These are phyloP conservation scores for Formica aserva DNA, from an alignment of 2,888 invertebrate genomes.

Conservation along the genomic window DNA sequence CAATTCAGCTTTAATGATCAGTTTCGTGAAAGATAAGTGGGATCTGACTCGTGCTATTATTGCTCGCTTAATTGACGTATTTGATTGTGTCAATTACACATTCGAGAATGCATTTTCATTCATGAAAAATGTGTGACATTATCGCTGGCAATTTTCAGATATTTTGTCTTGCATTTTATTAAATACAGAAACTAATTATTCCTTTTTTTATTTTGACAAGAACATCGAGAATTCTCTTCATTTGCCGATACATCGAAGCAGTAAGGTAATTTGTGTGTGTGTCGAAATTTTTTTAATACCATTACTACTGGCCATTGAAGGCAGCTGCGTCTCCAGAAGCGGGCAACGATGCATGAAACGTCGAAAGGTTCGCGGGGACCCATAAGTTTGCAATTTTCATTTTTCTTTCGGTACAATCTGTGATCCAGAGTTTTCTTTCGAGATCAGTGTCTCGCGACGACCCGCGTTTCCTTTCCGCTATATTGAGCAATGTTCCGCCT, in stretches of 20 bases:
- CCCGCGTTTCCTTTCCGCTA: constrained; percentile 72
- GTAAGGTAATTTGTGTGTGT: constrained; percentile 8
- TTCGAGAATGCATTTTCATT: neutral
- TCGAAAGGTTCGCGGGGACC: constrained; percentile 57
- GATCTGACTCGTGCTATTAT: constrained; percentile 64
- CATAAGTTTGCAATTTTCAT: constrained; percentile 79
- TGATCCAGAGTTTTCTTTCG: constrained; percentile 69
- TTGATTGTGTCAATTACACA: constrained; percentile 15
- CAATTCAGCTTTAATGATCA: constrained; percentile 74
- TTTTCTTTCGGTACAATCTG: constrained; percentile 66
- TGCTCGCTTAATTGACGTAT: constrained; percentile 73
- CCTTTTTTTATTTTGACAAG: neutral
- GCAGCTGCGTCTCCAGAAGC: constrained; percentile 59
- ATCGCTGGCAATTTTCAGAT: neutral
- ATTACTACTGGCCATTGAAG: constrained; percentile 18
- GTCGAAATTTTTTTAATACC: constrained; percentile 20
- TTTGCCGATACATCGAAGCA: neutral
- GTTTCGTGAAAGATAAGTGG: constrained; percentile 62
- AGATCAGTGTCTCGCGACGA: constrained; percentile 53
- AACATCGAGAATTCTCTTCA: neutral
- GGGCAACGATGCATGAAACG: constrained; percentile 54
- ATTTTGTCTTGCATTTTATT: neutral
- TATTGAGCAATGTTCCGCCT: constrained; percentile 76
- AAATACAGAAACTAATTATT: neutral
- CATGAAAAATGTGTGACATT: neutral